These are phyloP conservation scores for Glaucopsyche alexis DNA, from an alignment of 2,888 invertebrate species.

Conservation along the genomic window DNA sequence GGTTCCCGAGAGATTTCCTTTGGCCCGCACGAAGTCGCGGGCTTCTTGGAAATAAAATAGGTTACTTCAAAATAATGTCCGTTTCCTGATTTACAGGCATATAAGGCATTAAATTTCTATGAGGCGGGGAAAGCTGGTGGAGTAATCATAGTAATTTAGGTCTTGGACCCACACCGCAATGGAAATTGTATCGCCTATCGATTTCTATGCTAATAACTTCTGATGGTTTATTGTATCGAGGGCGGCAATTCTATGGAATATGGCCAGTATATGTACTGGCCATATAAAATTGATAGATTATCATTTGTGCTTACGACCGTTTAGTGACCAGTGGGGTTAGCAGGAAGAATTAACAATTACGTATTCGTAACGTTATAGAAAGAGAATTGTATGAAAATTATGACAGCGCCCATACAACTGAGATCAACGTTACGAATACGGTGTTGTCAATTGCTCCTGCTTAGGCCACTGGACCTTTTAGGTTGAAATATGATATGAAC, in stretches of 20 bases:
- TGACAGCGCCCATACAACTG: too few species aligned
- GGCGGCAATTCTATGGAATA: neutral
- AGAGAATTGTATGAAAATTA: too few species aligned
- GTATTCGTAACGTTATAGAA: too few species aligned
- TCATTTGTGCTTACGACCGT: neutral
- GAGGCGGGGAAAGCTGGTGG: conserved; percentile 46
- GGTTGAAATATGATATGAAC: too few species aligned
- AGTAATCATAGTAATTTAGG: conserved; percentile 49
- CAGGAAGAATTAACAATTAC: too few species aligned
- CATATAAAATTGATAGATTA: neutral
- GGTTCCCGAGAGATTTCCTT: too few species aligned
- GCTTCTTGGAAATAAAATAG: neutral
- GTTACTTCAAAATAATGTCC: conserved; percentile 10
- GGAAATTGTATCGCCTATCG: conserved; percentile 56
- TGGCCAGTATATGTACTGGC: neutral
- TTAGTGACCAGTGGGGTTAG: neutral
- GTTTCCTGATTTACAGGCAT: conserved; percentile 36
- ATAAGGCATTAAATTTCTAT: conserved; percentile 45
- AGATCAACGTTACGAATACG: neutral
- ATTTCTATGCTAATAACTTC: conserved; percentile 54
- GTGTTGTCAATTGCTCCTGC: neutral
- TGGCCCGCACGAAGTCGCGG: too few species aligned
- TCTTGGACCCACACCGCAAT: conserved; percentile 50
- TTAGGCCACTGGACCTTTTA: too few species aligned
- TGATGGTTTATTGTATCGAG: conserved; percentile 36